These are phyloP conservation scores for Microcebus ravelobensis DNA, from an alignment of 2,113 vertebrate genomes.

Conservation along the genomic window DNA sequence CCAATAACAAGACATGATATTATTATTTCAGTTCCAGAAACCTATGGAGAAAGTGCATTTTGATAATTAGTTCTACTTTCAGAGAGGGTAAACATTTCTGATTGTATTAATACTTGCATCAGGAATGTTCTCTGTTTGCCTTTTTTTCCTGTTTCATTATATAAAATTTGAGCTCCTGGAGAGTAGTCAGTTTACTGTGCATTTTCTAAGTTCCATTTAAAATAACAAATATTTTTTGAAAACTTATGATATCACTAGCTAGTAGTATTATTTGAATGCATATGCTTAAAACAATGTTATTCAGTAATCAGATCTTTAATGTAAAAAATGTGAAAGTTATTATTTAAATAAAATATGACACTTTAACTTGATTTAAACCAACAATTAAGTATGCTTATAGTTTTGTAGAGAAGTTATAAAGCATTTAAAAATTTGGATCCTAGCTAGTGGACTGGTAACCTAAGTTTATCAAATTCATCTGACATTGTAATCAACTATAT, in stretches of 20 bases:
- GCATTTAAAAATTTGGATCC: not conserved
- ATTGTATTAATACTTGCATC: not conserved
- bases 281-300: conserved; percentile 20
- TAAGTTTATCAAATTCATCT: not conserved
- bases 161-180: conserved; percentile 5
- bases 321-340: not conserved
- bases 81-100: not conserved
- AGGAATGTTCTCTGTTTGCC: not conserved
- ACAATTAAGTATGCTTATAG: not conserved
- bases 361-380: not conserved
- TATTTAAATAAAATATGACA: not conserved
- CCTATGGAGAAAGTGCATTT: conserved; percentile 13
- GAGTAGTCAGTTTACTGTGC: not conserved
- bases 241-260: not conserved
- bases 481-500: not conserved
- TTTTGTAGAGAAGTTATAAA: not conserved
- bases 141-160: not conserved
- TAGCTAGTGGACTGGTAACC: not conserved
- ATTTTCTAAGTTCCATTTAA: not conserved
- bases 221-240: not conserved
- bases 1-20: conserved; percentile 55
- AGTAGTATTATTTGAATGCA: not conserved
- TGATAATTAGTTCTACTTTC: conserved; percentile 63
- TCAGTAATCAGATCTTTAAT: not conserved
- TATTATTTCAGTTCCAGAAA: conserved; percentile 61